Evolutionary conservation across 2,113 vertebrate genomes (phyloP), one percentile per base, ranked within the genome.

Genomic region (Gorsachius goisagi): DNA sequence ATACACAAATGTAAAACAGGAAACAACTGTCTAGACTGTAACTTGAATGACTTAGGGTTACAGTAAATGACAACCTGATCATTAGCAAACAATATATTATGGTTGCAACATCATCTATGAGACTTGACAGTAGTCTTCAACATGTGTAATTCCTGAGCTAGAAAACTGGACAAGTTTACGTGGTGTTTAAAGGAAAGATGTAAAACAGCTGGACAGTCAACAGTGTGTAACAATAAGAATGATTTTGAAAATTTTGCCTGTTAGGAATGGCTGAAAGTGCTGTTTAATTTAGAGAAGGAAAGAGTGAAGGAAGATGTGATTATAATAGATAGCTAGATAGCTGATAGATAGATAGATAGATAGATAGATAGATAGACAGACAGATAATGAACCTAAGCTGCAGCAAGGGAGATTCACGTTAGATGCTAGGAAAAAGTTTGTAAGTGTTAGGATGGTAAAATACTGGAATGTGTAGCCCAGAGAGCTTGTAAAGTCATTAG

Each of bases 391-490:
- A 72, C 23, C 7, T 75, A 67, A 84, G 12, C 16, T 69, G 10
- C 13, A 87, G 28, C 16, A 53, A 63, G 3, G 49, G 14, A 53
- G 24, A 68, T 50, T 45, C 4, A 39, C 9, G 79, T 82, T 14
- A 45, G 32, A 68, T 21, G 3, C 6, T 35, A 30, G 28, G 11
- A 24, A 58, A 67, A 60, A 11, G 1, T 18, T 16, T 64, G 7
- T 15, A 64, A 59, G n/a, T 23, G 8, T 74, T 83, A 35, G 13
- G 37, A 63, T 59, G 20, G 6, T 67, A 69, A 45, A 66, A 55
- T 50, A 15, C 17, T 24, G 19, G 21, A 77, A 73, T 32, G 7
- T 1, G 3, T 28, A 32, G 15, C 28, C 26, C 0, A 0, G 11
- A 85, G 20, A 88, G 1, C 6, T 52, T 55, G 15, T 59, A n/a